These are phyloP conservation scores for Rhagoletis pomonella DNA, from an alignment of 1,140 invertebrate genomes.

Conservation along the genomic window DNA sequence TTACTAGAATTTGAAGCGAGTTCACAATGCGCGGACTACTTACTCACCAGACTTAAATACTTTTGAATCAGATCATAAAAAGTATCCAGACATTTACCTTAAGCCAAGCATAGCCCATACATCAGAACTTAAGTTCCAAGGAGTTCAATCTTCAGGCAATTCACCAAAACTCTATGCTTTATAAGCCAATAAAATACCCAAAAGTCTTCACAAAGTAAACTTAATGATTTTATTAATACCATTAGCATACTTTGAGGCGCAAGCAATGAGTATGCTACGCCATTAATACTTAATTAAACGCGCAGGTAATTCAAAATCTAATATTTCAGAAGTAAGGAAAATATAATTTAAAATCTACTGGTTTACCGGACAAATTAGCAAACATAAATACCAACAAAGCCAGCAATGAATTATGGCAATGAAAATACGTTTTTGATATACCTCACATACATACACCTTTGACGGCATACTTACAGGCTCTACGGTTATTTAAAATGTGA, in stretches of 20 bases:
- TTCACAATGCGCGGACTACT: too few relatives aligned
- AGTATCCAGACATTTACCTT: too few relatives aligned
- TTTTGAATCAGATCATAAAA: too few relatives aligned
- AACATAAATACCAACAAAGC: constrained; percentile 26
- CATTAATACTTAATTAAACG: constrained; percentile 12
- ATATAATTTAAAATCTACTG: not conserved
- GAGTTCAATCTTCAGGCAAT: too few relatives aligned
- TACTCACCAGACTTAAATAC: too few relatives aligned
- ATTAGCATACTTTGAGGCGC: constrained; percentile 4
- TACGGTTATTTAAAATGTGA: constrained; percentile 50
- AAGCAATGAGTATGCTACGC: not conserved
- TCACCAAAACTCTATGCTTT: too few relatives aligned
- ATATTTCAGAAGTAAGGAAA: not conserved
- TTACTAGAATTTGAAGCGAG: too few relatives aligned
- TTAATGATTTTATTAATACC: not conserved
- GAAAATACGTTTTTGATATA: constrained; percentile 24
- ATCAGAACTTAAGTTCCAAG: too few relatives aligned
- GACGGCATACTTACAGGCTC: not conserved
- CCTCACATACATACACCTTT: not conserved
- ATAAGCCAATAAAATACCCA: too few relatives aligned
- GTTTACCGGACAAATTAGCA: not conserved
- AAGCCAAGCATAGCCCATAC: too few relatives aligned
- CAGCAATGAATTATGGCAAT: not conserved
- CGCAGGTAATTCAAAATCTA: not conserved
- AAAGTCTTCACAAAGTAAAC: too few relatives aligned